Evolutionary conservation across 2,888 invertebrate species (phyloP).

Genomic region (Phlogophora meticulosa): DNA sequence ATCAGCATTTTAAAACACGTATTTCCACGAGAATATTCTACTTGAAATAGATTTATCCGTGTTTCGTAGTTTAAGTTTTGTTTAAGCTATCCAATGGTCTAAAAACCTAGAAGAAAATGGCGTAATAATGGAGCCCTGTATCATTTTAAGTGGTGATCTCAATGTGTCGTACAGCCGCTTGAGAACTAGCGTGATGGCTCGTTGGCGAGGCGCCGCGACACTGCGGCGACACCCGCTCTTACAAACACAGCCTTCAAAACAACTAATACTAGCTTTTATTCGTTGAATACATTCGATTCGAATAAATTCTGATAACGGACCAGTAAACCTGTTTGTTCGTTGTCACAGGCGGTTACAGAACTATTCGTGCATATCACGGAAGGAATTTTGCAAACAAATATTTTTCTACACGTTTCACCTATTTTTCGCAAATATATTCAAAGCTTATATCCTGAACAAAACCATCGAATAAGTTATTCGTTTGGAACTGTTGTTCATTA

Average conservation of each 20-base stretch:
- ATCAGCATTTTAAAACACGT: slow-evolving; percentile 31
- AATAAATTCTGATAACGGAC: slow-evolving; percentile 42
- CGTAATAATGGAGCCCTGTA: slow-evolving; percentile 15
- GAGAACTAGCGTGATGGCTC: slow-evolving; percentile 59
- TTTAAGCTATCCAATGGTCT: slow-evolving; percentile 2
- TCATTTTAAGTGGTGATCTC: slow-evolving; percentile 46
- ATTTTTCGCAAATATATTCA: slow-evolving; percentile 30
- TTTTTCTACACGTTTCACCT: slow-evolving; percentile 21
- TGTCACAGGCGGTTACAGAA: slow-evolving; percentile 19
- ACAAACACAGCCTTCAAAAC: slow-evolving; percentile 72
- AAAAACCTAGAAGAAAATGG: slow-evolving; percentile 2
- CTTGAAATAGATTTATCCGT: background rate
- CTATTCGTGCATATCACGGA: slow-evolving; percentile 15
- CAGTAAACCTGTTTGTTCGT: slow-evolving; percentile 56
- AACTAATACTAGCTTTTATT: slow-evolving; percentile 74
- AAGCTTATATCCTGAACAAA: slow-evolving; percentile 34
- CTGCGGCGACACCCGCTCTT: slow-evolving; percentile 68
- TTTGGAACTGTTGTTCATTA: slow-evolving; percentile 25
- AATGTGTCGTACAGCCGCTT: slow-evolving; percentile 43
- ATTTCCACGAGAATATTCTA: slow-evolving; percentile 5
- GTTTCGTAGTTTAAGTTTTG: background rate
- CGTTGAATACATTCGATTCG: slow-evolving; percentile 50
- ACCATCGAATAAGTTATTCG: slow-evolving; percentile 37
- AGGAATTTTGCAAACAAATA: slow-evolving; percentile 23
- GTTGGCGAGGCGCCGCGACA: slow-evolving; percentile 82